Percentiles rank a stretch among this genome's conserved stretches.
Evolutionary conservation across 2,888 invertebrate species (phyloP).

Genomic region (Odontomyia ornata): DNA sequence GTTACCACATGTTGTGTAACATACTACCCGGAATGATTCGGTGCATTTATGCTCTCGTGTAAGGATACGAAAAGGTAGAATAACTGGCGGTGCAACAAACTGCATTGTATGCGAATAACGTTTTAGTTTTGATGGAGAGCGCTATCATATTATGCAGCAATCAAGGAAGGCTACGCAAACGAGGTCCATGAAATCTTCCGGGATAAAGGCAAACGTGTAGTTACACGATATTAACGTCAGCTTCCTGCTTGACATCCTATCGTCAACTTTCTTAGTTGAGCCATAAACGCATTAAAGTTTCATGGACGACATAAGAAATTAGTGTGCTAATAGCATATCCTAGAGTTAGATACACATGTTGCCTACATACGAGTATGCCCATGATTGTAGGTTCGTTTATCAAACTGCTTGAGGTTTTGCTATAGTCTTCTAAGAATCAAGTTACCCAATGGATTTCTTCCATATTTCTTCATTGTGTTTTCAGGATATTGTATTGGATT

Average conservation of each 20-base stretch:
- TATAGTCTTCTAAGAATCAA: no score
- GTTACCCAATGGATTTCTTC: no score
- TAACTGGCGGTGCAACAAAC: background rate
- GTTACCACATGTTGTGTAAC: no score
- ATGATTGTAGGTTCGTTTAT: no score
- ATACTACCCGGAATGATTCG: no score
- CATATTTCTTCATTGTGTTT: no score
- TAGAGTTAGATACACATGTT: no score
- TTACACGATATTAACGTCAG: background rate
- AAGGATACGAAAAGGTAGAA: background rate
- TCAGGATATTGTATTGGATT: no score
- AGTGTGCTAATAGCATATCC: conserved; percentile 3
- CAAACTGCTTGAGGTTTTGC: no score
- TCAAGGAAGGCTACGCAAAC: conserved; percentile 9
- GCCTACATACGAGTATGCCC: no score
- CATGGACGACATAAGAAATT: conserved; percentile 20
- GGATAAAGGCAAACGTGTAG: conserved; percentile 8
- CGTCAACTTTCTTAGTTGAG: background rate
- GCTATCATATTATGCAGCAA: conserved; percentile 28
- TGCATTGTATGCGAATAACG: background rate
- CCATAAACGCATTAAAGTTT: conserved; percentile 11
- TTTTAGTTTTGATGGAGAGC: conserved; percentile 1
- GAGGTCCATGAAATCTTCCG: conserved; percentile 13
- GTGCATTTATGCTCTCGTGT: no score
- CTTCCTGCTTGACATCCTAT: background rate